Base-by-base conservation (phyloP, 2,797 vertebrate genomes). In the Liparis tanakae region DNA sequence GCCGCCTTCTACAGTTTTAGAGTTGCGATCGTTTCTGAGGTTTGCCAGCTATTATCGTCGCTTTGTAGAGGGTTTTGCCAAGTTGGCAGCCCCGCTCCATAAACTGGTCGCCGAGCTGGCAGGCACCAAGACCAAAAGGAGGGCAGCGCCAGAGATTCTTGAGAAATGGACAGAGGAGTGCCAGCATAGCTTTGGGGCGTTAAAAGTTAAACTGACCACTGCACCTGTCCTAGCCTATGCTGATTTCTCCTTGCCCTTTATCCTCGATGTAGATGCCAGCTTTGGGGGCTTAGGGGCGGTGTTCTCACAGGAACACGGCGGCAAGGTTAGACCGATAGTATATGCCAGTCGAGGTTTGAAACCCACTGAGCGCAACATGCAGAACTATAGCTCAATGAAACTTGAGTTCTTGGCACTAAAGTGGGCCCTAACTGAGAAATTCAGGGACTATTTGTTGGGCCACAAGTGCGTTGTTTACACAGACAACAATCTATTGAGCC, bases 311-410 rank as follows among this genome's bases (percentile, higher is more conserved):
- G 43, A 76, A 34, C 33, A 50, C 3, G 54, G 1, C 0, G 56
- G 54, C 1, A n/a, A 17, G 0, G 51, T 62, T 0, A n/a, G 57
- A 0, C 61, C 54, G 0, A 7, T 74, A 0, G 54, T 66, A 0
- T 79, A 65, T 25, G 77, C 61, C 2, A 54, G 71, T 10, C 0
- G 63, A 3, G 22, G 75, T 6, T 18, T 78, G 0, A 4, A 10
- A 4, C 46, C 55, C 5, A 20, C 39, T 3, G 76, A 78, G 22
- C 14, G 50, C 10, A 56, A 75, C 9, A 63, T 57, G 37, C 0
- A 1, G 0, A 78, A 62, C 3, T 74, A 79, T 5, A 79, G 76
- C 5, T 79, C 58, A 4, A 74, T 75, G 55, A 75, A 75, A 5
- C 33, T 71, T 5, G 66, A 65, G 7, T 33, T 79, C 6, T 15